phyloP scores from a whole-genome alignment of 2,797 vertebrate species.

The Scolopax rusticola region DNA sequence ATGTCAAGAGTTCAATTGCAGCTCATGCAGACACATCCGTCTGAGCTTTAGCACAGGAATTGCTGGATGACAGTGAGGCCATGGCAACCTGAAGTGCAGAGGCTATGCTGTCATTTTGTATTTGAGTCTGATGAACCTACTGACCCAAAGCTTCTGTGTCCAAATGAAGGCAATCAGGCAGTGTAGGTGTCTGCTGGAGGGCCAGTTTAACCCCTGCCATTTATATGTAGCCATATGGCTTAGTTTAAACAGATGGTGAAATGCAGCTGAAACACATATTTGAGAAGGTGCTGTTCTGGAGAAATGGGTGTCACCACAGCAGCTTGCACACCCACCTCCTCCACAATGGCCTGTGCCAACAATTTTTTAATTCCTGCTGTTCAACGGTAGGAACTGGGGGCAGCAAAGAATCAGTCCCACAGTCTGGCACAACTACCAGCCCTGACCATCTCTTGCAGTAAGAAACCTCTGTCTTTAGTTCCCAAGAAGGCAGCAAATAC shows the following conservation, averaged over 20 bases:
- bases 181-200: not conserved
- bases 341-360: too few relatives aligned
- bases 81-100: not conserved
- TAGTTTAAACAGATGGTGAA: accelerated
- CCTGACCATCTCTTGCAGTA: not conserved
- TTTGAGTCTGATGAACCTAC: not conserved
- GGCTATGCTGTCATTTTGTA: not conserved
- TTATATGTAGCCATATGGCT: not conserved
- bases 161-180: not conserved
- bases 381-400: not conserved
- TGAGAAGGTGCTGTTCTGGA: not conserved
- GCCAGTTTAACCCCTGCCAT: not conserved
- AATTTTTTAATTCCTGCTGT: not conserved
- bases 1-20: not conserved
- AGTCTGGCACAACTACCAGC: not conserved
- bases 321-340: not conserved
- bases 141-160: not conserved
- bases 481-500: not conserved
- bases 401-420: not conserved
- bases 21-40: not conserved
- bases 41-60: not conserved
- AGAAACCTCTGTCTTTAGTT: not conserved
- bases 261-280: not conserved
- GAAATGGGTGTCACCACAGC: not conserved
- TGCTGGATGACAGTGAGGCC: not conserved